Percentiles rank a stretch among this genome's conserved stretches.
Evolutionary conservation across 2,797 vertebrate species (phyloP).

Genomic region (Hylomyscus alleni): DNA sequence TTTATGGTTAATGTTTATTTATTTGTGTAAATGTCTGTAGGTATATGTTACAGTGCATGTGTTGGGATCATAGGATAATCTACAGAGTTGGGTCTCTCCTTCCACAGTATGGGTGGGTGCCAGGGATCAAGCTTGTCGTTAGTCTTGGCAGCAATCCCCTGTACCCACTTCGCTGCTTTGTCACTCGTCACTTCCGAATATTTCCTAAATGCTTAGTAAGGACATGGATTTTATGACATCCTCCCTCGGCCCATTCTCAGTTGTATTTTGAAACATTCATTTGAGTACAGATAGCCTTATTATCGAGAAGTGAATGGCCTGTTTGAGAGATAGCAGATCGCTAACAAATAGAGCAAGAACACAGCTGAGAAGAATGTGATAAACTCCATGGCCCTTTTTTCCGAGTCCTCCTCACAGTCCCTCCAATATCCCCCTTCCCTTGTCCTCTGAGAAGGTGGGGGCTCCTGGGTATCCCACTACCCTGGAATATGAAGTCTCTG

Average conservation of each 20-base stretch:
- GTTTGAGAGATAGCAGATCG: not conserved
- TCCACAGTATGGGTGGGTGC: not conserved
- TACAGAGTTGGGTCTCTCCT: not conserved
- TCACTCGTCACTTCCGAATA: not conserved
- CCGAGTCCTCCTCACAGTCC: not conserved
- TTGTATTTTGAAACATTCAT: constrained; percentile 5
- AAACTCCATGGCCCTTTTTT: not conserved
- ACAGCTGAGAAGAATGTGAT: not conserved
- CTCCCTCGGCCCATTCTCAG: not conserved
- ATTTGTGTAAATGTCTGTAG: not conserved
- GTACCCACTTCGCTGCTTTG: too few relatives aligned
- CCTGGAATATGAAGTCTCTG: not conserved
- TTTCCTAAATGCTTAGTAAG: constrained; percentile 27
- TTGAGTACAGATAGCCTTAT: constrained; percentile 26
- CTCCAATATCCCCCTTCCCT: not conserved
- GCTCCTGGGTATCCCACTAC: not conserved
- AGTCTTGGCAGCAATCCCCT: not conserved
- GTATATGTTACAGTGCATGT: not conserved
- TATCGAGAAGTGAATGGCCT: not conserved
- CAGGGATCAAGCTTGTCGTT: not conserved
- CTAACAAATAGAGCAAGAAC: not conserved
- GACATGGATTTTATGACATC: not conserved
- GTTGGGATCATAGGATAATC: not conserved
- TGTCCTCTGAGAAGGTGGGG: not conserved
- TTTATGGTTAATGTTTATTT: not conserved